These are phyloP conservation scores for Orthosia incerta DNA, from an alignment of 2,888 invertebrate genomes.

Conservation along the genomic window DNA sequence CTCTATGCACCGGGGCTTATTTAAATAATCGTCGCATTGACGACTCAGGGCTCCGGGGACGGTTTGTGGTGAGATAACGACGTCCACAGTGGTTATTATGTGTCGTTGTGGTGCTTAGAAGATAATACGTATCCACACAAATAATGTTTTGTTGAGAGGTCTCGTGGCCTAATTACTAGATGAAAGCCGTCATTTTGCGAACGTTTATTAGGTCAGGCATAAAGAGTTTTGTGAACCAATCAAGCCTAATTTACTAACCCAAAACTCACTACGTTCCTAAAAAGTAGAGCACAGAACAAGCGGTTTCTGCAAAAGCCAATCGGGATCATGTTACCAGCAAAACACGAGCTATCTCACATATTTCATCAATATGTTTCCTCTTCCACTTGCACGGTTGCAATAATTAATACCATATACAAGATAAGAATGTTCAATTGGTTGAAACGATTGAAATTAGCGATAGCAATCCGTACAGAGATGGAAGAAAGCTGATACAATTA, in stretches of 20 bases:
- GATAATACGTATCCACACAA: conserved; percentile 51
- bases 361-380: conserved; percentile 63
- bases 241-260: background rate
- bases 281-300: conserved; percentile 28
- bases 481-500: conserved; percentile 84
- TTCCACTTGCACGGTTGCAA: conserved; percentile 65
- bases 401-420: conserved; percentile 71
- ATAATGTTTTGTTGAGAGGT: conserved; percentile 56
- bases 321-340: conserved; percentile 45
- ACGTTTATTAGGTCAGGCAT: conserved; percentile 47
- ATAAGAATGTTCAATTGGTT: conserved; percentile 71
- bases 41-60: conserved; percentile 71
- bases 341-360: conserved; percentile 54
- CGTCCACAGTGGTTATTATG: conserved; percentile 65
- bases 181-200: conserved; percentile 42
- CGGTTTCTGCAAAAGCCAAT: conserved; percentile 28
- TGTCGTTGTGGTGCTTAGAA: conserved; percentile 59
- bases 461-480: conserved; percentile 75
- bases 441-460: conserved; percentile 73
- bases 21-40: conserved; percentile 84
- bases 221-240: conserved; percentile 7
- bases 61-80: conserved; percentile 74
- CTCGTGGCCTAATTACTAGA: conserved; percentile 54
- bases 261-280: conserved; percentile 3
- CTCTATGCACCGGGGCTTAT: conserved; percentile 78